Evolutionary conservation across 1,140 invertebrate genomes (phyloP), one percentile per base, ranked within the genome.

Genomic region (Arion vulgaris): DNA sequence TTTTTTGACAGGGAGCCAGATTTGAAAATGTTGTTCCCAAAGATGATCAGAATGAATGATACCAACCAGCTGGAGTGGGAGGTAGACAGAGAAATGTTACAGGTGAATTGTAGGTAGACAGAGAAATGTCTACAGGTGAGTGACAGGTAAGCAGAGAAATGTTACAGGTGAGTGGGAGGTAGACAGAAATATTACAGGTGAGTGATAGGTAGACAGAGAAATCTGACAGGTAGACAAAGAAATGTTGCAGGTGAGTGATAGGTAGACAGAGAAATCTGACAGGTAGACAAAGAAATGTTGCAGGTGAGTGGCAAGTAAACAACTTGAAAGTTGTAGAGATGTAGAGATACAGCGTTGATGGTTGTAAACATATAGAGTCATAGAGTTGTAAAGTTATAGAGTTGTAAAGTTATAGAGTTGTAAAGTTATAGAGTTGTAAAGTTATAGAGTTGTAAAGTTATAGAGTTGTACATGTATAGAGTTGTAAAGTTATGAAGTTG

Each of bases 11-110:
- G 85, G 17, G 87, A 89, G 71, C 89, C 88, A 0, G 86, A 87
- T 28, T 72, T 91, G 80, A 91, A 90, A 57, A 85, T 87, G 38
- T 41, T 90, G 68, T 90, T 91, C 80, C 90, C 89, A 5, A 91
- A 90, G 73, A 90, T 91, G 49, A 87, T 91, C 32, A 83, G 85
- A 23, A 90, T 91, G 86, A 91, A 89, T 81, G 87, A 89, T 23
- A 84, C 85, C 39, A 90, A 88, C 62, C 86, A 90, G 66, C 83
- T 90, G 69, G 89, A 90, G 81, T 89, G 86, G 84, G 86, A 90
- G 53, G 89, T 90, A 34, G 90, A 91, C 76, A 83, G 83, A 23
- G 88, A 91, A 19, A 91, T 91, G 90, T 76, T 91, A 34, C 87
- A 88, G 78, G 68, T 80, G 26, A 28, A 19, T 26, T 45, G 41